Evolutionary conservation across 2,888 invertebrate species (phyloP).

Genomic region (Chrysolina americana): DNA sequence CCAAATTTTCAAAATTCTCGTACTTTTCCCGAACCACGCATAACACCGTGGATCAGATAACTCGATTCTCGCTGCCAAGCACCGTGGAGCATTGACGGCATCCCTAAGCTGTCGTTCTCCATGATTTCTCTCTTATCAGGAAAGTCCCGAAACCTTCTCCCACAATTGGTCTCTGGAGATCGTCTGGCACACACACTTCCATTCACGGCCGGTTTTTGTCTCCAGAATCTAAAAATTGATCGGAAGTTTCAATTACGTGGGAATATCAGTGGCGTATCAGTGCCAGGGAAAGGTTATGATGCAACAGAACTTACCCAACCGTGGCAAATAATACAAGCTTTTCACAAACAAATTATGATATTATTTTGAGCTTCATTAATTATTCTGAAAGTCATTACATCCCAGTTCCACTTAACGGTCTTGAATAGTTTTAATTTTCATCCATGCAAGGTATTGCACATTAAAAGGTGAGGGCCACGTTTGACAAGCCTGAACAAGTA

Average conservation of each 20-base stretch:
- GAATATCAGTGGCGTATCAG: background rate
- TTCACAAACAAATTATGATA: no score
- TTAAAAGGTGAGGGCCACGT: no score
- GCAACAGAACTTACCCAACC: no score
- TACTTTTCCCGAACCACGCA: background rate
- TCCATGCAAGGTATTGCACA: no score
- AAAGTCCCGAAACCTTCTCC: background rate
- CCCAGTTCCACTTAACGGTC: no score
- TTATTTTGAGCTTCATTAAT: no score
- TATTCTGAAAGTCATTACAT: no score
- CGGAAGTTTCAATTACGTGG: background rate
- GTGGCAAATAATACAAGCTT: no score
- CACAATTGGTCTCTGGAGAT: slow-evolving; percentile 24
- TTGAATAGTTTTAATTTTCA: no score
- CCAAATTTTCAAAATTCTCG: background rate
- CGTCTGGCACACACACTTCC: slow-evolving; percentile 19
- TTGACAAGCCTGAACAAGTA: no score
- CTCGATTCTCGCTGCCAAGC: background rate
- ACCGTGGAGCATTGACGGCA: background rate
- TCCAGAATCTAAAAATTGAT: slow-evolving; percentile 16
- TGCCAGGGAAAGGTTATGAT: no score
- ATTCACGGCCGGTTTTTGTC: slow-evolving; percentile 21
- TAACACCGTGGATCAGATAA: slow-evolving; percentile 3
- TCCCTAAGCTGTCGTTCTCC: slow-evolving; percentile 32
- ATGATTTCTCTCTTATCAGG: slow-evolving; percentile 31